phyloP scores from a whole-genome alignment of 2,113 vertebrate genomes.

The Ranitomeya imitator region DNA sequence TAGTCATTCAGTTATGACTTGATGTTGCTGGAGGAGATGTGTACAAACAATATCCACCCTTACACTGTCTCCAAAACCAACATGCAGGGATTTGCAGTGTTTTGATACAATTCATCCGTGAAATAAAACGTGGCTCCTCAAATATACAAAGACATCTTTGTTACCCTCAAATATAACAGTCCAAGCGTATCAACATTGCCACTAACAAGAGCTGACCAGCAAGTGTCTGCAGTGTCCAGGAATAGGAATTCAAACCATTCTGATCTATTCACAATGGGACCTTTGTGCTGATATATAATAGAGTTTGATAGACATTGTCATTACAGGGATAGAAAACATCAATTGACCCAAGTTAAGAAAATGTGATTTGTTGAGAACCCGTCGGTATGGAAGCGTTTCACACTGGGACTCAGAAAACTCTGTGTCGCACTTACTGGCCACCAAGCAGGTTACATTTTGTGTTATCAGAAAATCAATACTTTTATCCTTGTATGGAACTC shows the following conservation, averaged over 20 bases:
- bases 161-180: conserved; percentile 29
- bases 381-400: background rate
- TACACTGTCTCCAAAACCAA: background rate
- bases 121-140: conserved; percentile 25
- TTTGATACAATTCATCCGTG: conserved; percentile 47
- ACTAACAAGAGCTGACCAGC: conserved; percentile 41
- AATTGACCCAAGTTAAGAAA: background rate
- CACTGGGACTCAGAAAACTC: background rate
- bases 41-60: background rate
- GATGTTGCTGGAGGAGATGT: background rate
- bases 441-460: background rate
- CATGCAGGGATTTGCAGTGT: background rate
- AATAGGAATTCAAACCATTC: background rate
- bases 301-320: background rate
- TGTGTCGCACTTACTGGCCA: background rate
- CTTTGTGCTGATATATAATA: conserved; percentile 1
- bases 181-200: conserved; percentile 24
- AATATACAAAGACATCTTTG: conserved; percentile 54
- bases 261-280: background rate
- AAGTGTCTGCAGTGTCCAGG: conserved; percentile 7
- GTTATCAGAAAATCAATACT: background rate
- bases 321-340: conserved; percentile 7
- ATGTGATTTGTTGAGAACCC: background rate
- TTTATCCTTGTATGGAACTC: background rate
- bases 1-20: background rate